Evolutionary conservation across 2,797 vertebrate species (phyloP).

Genomic region (Ibycter americanus): DNA sequence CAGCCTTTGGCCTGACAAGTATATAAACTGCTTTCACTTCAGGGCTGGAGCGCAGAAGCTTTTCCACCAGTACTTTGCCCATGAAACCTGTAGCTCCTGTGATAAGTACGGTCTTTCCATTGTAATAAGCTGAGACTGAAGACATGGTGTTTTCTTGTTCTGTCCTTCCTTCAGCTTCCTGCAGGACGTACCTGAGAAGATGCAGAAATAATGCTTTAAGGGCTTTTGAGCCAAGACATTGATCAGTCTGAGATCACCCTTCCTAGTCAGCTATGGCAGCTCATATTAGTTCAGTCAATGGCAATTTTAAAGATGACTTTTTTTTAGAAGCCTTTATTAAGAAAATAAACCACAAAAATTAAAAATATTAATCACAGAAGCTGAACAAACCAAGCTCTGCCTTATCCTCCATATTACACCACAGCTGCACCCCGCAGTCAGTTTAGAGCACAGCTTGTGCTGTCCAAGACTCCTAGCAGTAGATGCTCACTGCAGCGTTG

Average conservation of each 20-base stretch:
- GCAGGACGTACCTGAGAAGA: slow-evolving; percentile 70
- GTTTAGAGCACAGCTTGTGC: background rate
- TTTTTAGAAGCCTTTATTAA: background rate
- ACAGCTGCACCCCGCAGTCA: background rate
- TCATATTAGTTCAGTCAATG: background rate
- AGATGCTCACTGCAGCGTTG: background rate
- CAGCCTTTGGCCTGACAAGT: slow-evolving; percentile 90
- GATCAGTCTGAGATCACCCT: background rate
- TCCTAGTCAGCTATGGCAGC: background rate
- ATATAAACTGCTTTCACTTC: slow-evolving; percentile 87
- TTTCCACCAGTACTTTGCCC: slow-evolving; percentile 95
- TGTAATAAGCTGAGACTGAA: slow-evolving; percentile 85
- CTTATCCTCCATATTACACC: background rate
- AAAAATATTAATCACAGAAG: background rate
- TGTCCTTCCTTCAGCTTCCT: slow-evolving; percentile 31
- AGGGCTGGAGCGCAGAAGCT: slow-evolving; percentile 89
- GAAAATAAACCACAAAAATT: background rate
- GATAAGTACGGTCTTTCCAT: slow-evolving; percentile 88
- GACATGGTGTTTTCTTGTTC: slow-evolving; percentile 76
- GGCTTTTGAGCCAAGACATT: background rate
- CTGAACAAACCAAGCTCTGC: background rate
- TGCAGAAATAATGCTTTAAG: background rate
- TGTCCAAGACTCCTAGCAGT: background rate
- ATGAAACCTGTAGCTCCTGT: slow-evolving; percentile 94
- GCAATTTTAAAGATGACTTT: background rate